Evolutionary conservation across 2,797 vertebrate genomes (phyloP).

Genomic region (Bovichtus variegatus): DNA sequence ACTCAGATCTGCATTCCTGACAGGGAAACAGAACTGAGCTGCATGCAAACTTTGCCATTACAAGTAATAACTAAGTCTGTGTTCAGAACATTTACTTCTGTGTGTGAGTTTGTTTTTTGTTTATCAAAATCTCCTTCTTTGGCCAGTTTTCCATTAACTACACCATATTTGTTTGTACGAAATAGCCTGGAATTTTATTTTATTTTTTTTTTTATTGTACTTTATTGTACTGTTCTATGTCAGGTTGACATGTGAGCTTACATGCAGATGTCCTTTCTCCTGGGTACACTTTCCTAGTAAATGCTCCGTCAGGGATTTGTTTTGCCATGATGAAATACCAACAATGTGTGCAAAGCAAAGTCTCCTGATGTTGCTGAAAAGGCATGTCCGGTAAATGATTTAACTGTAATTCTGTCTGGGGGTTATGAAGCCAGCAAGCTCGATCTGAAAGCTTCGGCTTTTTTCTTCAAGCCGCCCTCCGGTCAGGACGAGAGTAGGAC

Average conservation of each 20-base stretch:
- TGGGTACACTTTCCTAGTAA: background rate
- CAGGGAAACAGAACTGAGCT: background rate
- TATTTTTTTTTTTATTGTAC: too few relatives aligned
- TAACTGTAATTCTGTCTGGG: background rate
- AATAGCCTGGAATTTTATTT: too few relatives aligned
- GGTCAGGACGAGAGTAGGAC: too few relatives aligned
- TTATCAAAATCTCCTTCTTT: background rate
- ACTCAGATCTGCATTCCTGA: background rate
- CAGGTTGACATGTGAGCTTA: background rate
- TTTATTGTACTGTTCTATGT: constrained; percentile 9
- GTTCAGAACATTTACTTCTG: background rate
- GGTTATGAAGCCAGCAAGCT: background rate
- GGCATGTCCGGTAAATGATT: constrained; percentile 32
- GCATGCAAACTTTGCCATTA: background rate
- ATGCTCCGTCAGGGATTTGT: background rate
- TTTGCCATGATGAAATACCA: constrained; percentile 19
- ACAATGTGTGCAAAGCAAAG: background rate
- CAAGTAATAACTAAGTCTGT: too few relatives aligned
- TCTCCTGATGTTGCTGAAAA: background rate
- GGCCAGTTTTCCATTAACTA: background rate
- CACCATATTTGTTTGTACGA: background rate
- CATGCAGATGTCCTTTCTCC: background rate
- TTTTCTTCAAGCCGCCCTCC: too few relatives aligned
- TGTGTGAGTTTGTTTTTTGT: background rate
- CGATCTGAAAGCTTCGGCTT: background rate